Evolutionary conservation across 1,140 invertebrate genomes (phyloP).

Genomic region (Ceratosolen solmsi): DNA sequence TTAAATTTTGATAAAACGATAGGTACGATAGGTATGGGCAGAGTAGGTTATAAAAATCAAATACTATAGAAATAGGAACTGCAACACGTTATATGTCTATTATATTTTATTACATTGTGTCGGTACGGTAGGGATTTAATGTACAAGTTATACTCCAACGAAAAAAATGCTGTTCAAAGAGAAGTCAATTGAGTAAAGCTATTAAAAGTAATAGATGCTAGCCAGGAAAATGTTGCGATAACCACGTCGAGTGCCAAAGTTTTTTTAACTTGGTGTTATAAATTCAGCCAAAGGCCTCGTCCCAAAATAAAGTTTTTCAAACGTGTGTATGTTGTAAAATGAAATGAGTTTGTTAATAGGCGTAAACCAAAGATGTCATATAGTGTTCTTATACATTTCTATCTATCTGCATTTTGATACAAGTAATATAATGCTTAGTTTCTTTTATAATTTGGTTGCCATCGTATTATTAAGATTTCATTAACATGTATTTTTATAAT

Average conservation of each 20-base stretch:
- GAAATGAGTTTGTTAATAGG: background rate
- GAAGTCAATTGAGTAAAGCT: background rate
- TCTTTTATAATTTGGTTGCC: background rate
- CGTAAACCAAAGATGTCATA: background rate
- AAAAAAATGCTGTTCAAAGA: no score
- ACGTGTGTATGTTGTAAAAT: background rate
- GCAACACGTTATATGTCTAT: no score
- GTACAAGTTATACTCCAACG: no score
- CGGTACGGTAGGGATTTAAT: no score
- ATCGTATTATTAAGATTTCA: no score
- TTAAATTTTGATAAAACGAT: no score
- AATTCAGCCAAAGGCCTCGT: conserved; percentile 11
- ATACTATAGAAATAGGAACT: no score
- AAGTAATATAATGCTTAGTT: background rate
- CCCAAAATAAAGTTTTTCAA: conserved; percentile 35
- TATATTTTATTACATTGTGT: no score
- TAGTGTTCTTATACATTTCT: background rate
- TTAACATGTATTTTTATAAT: no score
- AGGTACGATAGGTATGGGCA: no score
- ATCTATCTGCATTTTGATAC: background rate
- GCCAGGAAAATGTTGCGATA: background rate
- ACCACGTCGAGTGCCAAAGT: background rate
- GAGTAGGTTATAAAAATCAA: no score
- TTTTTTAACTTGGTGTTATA: background rate
- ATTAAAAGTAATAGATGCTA: background rate